These are phyloP conservation scores for Magallana nippona DNA, from an alignment of 2,888 invertebrate species.

Conservation along the genomic window DNA sequence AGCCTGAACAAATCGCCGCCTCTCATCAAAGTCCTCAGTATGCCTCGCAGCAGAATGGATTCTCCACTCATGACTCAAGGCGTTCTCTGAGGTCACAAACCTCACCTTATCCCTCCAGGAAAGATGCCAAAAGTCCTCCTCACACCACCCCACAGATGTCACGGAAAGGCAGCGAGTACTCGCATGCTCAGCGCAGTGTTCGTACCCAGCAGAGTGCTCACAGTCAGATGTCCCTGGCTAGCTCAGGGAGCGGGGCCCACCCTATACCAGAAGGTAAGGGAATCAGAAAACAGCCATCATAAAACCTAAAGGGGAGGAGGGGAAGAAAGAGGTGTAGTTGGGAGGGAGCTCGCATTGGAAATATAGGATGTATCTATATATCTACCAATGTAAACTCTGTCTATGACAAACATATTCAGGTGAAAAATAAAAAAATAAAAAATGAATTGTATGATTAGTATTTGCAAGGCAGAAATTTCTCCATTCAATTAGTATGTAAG, in stretches of 20 bases:
- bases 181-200: slow-evolving; percentile 23
- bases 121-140: slow-evolving; percentile 32
- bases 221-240: slow-evolving; percentile 55
- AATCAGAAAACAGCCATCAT: too few relatives aligned
- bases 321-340: too few relatives aligned
- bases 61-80: slow-evolving; percentile 20
- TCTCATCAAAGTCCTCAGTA: slow-evolving; percentile 5
- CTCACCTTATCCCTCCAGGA: slow-evolving; percentile 37
- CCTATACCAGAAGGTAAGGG: slow-evolving; percentile 49
- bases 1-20: slow-evolving; percentile 12
- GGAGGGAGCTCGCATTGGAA: too few relatives aligned
- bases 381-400: too few relatives aligned
- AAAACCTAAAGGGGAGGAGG: too few relatives aligned
- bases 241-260: slow-evolving; percentile 54
- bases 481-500: too few relatives aligned
- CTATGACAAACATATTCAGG: too few relatives aligned
- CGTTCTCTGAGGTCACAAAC: slow-evolving; percentile 30
- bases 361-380: too few relatives aligned
- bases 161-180: slow-evolving; percentile 34
- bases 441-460: too few relatives aligned
- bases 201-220: slow-evolving; percentile 44
- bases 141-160: slow-evolving; percentile 37
- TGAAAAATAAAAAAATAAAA: too few relatives aligned
- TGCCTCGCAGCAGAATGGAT: slow-evolving; percentile 38
- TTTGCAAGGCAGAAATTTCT: too few relatives aligned